These are phyloP conservation scores for Polypedilum vanderplanki DNA, from an alignment of 1,140 invertebrate species.

Conservation along the genomic window DNA sequence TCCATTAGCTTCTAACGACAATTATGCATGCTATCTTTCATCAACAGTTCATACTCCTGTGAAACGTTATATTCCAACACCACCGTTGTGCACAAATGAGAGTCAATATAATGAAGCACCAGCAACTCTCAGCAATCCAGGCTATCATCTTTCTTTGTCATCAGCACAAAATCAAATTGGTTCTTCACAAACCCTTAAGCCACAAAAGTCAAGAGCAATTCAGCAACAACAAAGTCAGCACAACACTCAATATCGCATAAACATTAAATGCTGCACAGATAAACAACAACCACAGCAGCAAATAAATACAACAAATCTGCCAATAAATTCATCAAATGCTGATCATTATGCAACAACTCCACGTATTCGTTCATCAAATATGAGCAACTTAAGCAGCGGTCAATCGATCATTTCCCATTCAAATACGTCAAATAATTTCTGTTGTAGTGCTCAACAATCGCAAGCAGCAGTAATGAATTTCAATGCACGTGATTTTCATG, in stretches of 20 bases:
- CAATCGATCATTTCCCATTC: background rate
- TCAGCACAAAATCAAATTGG: background rate
- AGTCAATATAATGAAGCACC: constrained; percentile 6
- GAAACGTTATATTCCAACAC: constrained; percentile 42
- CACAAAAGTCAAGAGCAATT: constrained; percentile 11
- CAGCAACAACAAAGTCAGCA: background rate
- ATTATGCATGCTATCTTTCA: constrained; percentile 36
- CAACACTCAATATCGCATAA: constrained; percentile 6
- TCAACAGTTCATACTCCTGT: constrained; percentile 43
- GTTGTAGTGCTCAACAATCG: background rate
- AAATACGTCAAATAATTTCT: background rate
- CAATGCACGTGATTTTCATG: constrained; percentile 27
- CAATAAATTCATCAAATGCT: background rate
- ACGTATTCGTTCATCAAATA: constrained; percentile 25
- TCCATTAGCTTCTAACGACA: constrained; percentile 33
- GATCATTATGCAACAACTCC: constrained; percentile 33
- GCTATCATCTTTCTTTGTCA: constrained; percentile 12
- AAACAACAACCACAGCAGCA: background rate
- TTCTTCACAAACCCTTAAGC: background rate
- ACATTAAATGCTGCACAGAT: constrained; percentile 11
- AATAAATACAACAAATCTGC: background rate
- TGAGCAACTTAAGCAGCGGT: constrained; percentile 2
- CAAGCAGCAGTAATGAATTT: background rate
- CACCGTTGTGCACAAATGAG: constrained; percentile 34
- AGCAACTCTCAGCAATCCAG: background rate